Evolutionary conservation across 2,113 vertebrate genomes (phyloP).

Genomic region (Clarias gariepinus): DNA sequence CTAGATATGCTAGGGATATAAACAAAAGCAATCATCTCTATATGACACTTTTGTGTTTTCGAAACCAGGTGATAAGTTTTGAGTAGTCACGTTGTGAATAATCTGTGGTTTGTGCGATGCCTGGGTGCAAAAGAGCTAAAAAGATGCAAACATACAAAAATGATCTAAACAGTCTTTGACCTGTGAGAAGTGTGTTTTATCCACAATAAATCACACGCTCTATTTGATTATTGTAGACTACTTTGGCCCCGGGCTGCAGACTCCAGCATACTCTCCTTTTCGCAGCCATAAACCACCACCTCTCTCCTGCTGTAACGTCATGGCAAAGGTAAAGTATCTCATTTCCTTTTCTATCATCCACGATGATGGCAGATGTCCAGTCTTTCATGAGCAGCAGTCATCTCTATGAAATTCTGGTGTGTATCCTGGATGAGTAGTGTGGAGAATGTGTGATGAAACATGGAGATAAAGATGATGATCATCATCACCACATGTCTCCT

Average conservation of each 20-base stretch:
- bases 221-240: conserved; percentile 18
- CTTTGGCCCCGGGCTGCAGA: conserved; percentile 17
- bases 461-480: conserved; percentile 20
- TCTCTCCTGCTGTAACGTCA: background rate
- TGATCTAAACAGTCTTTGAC: background rate
- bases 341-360: background rate
- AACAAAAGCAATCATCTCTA: conserved; percentile 5
- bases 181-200: background rate
- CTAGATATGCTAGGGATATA: conserved; percentile 28
- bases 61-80: background rate
- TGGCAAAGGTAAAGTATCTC: background rate
- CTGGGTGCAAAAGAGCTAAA: background rate
- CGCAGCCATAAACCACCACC: conserved; percentile 15
- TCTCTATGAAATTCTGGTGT: conserved; percentile 9
- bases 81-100: background rate
- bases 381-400: conserved; percentile 21
- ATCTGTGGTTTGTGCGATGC: conserved; percentile 12
- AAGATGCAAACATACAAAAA: conserved; percentile 19
- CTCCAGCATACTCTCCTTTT: background rate
- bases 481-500: conserved; percentile 1
- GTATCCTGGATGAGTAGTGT: background rate
- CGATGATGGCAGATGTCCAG: background rate
- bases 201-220: background rate
- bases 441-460: conserved; percentile 27
- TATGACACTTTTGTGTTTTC: conserved; percentile 16